Percentiles rank a stretch among this genome's conserved stretches.
These are phyloP conservation scores for Poeciliopsis infans DNA, from an alignment of 2,797 vertebrate genomes.

Conservation along the genomic window DNA sequence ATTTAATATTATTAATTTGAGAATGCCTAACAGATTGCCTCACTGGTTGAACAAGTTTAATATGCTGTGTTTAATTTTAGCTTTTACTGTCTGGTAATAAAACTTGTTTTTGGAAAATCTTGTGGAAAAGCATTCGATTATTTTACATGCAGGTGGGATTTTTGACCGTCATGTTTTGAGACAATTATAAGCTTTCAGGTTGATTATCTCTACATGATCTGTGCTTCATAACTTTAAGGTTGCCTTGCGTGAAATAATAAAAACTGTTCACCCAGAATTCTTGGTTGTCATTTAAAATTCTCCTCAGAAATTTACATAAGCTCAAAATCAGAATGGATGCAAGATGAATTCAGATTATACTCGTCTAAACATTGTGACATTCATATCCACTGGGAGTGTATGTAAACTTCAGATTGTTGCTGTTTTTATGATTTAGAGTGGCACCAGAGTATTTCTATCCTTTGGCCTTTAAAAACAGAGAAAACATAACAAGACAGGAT, in stretches of 20 bases:
- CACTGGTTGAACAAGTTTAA: constrained; percentile 49
- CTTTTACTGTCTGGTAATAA: constrained; percentile 30
- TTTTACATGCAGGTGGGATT: constrained; percentile 5
- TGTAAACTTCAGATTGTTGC: neutral
- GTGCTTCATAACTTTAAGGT: neutral
- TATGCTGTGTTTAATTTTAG: constrained; percentile 30
- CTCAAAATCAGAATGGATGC: neutral
- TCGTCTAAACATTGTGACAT: neutral
- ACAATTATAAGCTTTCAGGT: neutral
- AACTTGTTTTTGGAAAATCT: constrained; percentile 27
- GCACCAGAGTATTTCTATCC: neutral
- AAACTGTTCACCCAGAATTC: neutral
- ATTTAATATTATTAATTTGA: constrained; percentile 41
- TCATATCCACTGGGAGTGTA: neutral
- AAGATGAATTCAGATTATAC: neutral
- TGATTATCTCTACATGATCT: neutral
- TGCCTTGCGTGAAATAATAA: neutral
- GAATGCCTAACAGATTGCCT: constrained; percentile 45
- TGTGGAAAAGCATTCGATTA: constrained; percentile 10
- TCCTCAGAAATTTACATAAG: neutral
- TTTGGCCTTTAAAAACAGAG: neutral
- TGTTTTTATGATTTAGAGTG: neutral
- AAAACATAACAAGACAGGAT: neutral
- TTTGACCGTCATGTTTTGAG: constrained; percentile 6
- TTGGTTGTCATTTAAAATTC: constrained; percentile 4